Evolutionary conservation across 2,888 invertebrate species (phyloP), one percentile per base, ranked within the genome.

Genomic region (Ichneumoninae sp.): DNA sequence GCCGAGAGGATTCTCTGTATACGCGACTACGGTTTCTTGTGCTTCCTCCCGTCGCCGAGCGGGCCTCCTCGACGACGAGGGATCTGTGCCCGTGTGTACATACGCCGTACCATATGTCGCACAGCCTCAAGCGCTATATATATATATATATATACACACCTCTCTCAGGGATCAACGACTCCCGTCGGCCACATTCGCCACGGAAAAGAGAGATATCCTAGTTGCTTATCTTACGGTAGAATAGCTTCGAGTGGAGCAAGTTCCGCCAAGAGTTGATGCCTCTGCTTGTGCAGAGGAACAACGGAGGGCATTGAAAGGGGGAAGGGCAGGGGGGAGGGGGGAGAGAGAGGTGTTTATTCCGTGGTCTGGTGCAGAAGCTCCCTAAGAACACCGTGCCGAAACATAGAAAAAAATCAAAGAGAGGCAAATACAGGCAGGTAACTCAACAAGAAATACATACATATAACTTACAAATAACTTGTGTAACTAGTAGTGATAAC

Each of bases 151-250:
- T 44, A 44, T 44, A 13, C 1, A 44, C 3, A 66, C 33, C 57
- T 44, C 66, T 71, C 66, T n/a, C 36, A 75, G 81, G 81, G 83
- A 84, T 81, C 83, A 84, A 84, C 81, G 83, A 77, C 81, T 81
- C 16, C 76, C 40, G 19, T 54, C 47, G 68, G 66, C 44, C 44
- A 76, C 63, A 44, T 71, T 73, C 66, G 36, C 57, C 68, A 70
- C 8, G 60, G 66, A 74, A 75, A 63, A 73, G 74, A 83, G 73
- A 75, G 78, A 73, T 65, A 79, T 76, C 60, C 69, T 63, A 54
- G 65, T 13, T 13, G 66, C 22, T 60, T 71, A 79, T 75, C 57
- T 70, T 63, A 50, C 65, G 44, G 52, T 16, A 47, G 50, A 75
- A 52, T 36, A 66, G 66, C 36, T 75, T 75, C 50, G 36, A 70